phyloP scores from a whole-genome alignment of 2,888 invertebrate genomes.

The Diloba caeruleocephala region DNA sequence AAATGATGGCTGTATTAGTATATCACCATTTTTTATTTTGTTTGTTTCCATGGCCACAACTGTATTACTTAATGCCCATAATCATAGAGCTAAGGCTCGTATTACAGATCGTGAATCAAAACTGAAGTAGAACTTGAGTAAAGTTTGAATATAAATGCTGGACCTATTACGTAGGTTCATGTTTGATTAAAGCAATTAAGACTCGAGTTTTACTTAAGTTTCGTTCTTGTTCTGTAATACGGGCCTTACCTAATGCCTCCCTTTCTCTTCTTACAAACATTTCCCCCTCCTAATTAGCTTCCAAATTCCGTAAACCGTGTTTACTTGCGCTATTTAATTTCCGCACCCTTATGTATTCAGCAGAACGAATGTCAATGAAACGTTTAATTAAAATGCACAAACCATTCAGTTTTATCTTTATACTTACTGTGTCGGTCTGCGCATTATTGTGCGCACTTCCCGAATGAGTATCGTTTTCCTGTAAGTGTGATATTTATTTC shows the following conservation, averaged over 20 bases:
- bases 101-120: too few species aligned
- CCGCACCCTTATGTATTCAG: constrained; percentile 51
- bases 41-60: constrained; percentile 4
- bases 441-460: constrained; percentile 43
- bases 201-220: too few species aligned
- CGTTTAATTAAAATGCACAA: constrained; percentile 58
- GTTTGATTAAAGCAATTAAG: too few species aligned
- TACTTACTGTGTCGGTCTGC: constrained; percentile 42
- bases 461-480: constrained; percentile 49
- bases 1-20: too few species aligned
- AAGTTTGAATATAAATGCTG: too few species aligned
- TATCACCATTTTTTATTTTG: constrained; percentile 1
- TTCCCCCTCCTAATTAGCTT: constrained; percentile 38
- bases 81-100: too few species aligned
- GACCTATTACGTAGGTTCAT: too few species aligned
- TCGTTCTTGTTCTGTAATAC: too few species aligned
- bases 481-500: constrained; percentile 50
- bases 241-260: constrained; percentile 29
- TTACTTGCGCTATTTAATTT: constrained; percentile 53
- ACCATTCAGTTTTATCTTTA: constrained; percentile 57
- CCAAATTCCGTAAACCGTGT: constrained; percentile 49
- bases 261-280: constrained; percentile 26
- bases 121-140: too few species aligned
- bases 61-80: constrained; percentile 18
- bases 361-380: constrained; percentile 45